phyloP scores from a whole-genome alignment of 2,113 vertebrate genomes.

The Psettodes erumei region DNA sequence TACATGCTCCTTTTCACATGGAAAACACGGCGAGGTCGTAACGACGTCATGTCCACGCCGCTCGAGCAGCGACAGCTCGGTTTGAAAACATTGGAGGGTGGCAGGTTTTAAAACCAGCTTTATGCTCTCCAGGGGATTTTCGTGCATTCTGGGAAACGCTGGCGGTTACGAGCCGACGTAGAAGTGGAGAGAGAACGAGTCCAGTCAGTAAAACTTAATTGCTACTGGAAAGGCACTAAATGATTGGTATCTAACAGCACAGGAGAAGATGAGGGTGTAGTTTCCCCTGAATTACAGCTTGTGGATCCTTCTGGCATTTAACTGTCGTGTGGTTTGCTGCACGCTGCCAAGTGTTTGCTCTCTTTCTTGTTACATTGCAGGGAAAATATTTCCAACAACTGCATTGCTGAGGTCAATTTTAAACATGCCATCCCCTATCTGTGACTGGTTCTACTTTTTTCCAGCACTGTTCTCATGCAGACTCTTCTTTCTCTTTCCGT shows the following conservation, averaged over 20 bases:
- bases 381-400: neutral
- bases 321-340: neutral
- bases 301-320: neutral
- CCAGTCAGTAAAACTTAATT: slow-evolving; percentile 3
- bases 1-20: neutral
- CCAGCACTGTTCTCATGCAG: neutral
- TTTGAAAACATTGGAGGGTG: neutral
- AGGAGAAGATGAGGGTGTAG: neutral
- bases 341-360: neutral
- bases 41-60: neutral
- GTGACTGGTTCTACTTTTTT: neutral
- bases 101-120: neutral
- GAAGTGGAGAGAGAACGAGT: neutral
- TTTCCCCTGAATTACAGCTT: neutral
- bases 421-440: neutral
- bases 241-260: neutral
- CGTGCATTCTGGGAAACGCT: slow-evolving; percentile 21
- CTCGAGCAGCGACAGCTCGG: neutral
- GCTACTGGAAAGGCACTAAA: neutral
- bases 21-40: neutral
- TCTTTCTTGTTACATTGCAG: neutral
- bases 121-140: neutral
- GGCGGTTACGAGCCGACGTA: neutral
- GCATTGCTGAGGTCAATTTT: neutral
- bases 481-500: slow-evolving; percentile 1